A percentile compares a stretch with the other conserved stretches of the same genome.
phyloP scores from a whole-genome alignment of 1,140 invertebrate genomes.

The Euglossa dilemma region DNA sequence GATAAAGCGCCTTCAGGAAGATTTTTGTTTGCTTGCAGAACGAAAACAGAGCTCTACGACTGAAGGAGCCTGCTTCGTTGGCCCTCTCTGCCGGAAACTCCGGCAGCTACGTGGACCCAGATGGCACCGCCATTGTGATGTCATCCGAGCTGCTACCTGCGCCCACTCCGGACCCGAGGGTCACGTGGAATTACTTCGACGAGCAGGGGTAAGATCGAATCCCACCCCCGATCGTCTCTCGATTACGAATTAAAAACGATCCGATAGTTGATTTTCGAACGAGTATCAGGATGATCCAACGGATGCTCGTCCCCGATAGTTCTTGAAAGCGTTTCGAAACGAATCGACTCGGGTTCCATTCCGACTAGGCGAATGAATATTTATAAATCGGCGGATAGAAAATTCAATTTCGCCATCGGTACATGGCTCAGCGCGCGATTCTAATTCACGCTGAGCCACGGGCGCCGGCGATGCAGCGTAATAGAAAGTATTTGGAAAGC shows the following conservation, averaged over 20 bases:
- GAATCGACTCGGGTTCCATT: background rate
- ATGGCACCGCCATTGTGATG: constrained; percentile 78
- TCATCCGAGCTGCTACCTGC: constrained; percentile 78
- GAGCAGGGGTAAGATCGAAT: constrained; percentile 83
- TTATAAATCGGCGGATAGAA: background rate
- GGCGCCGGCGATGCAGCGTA: background rate
- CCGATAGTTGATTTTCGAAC: background rate
- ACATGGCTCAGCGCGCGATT: background rate
- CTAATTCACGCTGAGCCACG: background rate
- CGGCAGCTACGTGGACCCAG: constrained; percentile 77
- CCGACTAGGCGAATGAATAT: background rate
- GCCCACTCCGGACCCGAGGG: constrained; percentile 79
- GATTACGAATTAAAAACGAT: no score
- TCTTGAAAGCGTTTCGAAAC: background rate
- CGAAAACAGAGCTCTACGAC: constrained; percentile 87
- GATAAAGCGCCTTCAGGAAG: constrained; percentile 2
- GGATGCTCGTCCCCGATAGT: background rate
- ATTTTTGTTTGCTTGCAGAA: constrained; percentile 80
- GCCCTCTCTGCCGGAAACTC: constrained; percentile 77
- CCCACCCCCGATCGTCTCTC: background rate
- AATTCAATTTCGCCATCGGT: background rate
- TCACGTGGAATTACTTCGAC: constrained; percentile 92
- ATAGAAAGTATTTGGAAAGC: constrained; percentile 39
- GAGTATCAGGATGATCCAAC: background rate
- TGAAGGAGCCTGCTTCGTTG: constrained; percentile 85